Base-by-base conservation (phyloP, 1,140 invertebrate genomes). In the Bombus confusus region DNA sequence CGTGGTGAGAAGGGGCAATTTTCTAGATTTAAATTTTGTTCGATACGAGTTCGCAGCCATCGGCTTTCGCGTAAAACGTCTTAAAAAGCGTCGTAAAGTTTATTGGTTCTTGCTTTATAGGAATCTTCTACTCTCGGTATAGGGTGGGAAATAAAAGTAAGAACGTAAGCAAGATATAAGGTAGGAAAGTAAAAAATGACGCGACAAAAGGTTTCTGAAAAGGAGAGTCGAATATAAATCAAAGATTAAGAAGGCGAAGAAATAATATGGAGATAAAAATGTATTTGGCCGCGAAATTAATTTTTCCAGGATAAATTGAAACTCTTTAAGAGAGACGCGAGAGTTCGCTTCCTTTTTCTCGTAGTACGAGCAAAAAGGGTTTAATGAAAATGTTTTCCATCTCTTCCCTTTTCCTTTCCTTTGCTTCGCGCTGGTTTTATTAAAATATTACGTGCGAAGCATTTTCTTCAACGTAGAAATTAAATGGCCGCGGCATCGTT, bases 401-500 rank as follows among this genome's bases (percentile, higher is more conserved):
- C 41, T 28, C 31, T 15, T 15, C 13, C 22, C 5, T 59, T 28
- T 43, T 25, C 41, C 41, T 22, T 8, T 13, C 2, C 12, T 18
- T 15, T 6, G 3, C 18, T n/a, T 18, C 39, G 15, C 28, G n/a
- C 28, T 47, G 15, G 15, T 15, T 22, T 81, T 73, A 62, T 81
- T 81, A 73, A 62, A 62, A 81, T 81, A 74, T 62, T 82, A 64
- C 72, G 80, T 47, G 80, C 41, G n/a, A 75, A 13, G 73, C 43
- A 73, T 73, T 43, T 43, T 52, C 22, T 25, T 18, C 2, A 4
- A 15, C 18, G 28, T 34, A 18, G n/a, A 25, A 75, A 25, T 75
- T 75, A 75, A 75, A 43, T n/a, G 18, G 31, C 10, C 18, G 15
- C n/a, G 39, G 39, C 71, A 5, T 43, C 18, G 72, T 3, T 41